Conservation (phyloP, 2,797 vertebrate species). For the Peromyscus aztecus region DNA sequence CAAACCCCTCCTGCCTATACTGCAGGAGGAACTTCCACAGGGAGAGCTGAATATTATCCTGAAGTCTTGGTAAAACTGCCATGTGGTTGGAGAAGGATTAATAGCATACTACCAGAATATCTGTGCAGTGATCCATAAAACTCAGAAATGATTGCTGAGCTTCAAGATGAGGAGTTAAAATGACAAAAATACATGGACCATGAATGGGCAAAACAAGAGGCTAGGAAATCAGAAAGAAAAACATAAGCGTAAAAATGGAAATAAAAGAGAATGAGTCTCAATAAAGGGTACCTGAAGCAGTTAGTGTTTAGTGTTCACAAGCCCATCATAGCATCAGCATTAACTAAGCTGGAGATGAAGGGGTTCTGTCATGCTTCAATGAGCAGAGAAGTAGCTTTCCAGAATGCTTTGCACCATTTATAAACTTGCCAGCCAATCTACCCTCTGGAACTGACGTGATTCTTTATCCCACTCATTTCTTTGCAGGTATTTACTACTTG, state of each 20-base stretch:
- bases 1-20: not conserved
- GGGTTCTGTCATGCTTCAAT: not conserved
- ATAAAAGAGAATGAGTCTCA: not conserved
- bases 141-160: constrained; percentile 42
- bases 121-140: constrained; percentile 62
- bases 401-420: not conserved
- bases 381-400: not conserved
- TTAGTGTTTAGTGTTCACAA: not conserved
- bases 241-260: constrained; percentile 27
- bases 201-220: not conserved
- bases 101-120: not conserved
- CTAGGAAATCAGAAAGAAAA: not conserved
- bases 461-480: not conserved
- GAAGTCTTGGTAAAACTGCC: constrained; percentile 39
- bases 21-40: not conserved
- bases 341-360: not conserved
- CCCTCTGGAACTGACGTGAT: not conserved
- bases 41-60: constrained; percentile 32
- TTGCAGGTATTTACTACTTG: not conserved
- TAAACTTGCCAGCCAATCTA: not conserved
- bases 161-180: constrained; percentile 58
- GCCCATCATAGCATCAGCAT: not conserved
- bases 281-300: not conserved
- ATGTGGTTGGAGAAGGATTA: not conserved
- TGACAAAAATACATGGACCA: constrained; percentile 70